These are phyloP conservation scores for Platyrinchus mystaceus DNA, from an alignment of 2,797 vertebrate genomes.

Conservation along the genomic window DNA sequence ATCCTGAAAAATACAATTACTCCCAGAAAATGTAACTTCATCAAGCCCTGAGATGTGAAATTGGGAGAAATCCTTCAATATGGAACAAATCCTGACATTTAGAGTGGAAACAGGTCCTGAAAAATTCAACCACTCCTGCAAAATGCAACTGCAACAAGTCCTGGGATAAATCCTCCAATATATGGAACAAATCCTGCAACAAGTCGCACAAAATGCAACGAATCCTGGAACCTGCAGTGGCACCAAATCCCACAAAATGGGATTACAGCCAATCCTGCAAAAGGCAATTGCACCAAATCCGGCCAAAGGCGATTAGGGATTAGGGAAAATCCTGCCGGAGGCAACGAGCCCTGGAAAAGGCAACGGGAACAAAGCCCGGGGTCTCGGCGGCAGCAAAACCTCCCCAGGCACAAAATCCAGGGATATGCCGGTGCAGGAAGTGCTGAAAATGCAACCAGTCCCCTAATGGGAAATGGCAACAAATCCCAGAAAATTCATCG, in stretches of 20 bases:
- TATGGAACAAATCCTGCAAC: accelerated
- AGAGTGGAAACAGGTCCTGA: background rate
- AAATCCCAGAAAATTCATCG: background rate
- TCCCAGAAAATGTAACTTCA: accelerated
- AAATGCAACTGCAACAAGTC: background rate
- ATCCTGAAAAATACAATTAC: background rate
- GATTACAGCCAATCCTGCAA: background rate
- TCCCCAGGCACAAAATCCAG: accelerated
- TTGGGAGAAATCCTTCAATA: background rate
- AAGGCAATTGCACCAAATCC: background rate
- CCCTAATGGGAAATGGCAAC: background rate
- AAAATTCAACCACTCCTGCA: accelerated
- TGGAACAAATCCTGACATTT: too few species aligned
- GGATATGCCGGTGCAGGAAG: background rate
- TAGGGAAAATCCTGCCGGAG: background rate
- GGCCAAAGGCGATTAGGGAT: background rate
- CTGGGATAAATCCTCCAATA: background rate
- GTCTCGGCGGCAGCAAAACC: too few species aligned
- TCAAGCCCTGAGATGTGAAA: background rate
- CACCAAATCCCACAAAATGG: background rate
- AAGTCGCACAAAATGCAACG: background rate
- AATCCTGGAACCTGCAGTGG: background rate
- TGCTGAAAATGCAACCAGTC: background rate
- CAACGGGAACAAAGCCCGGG: background rate
- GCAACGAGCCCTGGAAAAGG: background rate